Evolutionary conservation across 2,888 invertebrate species (phyloP).

Genomic region (Labia minor): DNA sequence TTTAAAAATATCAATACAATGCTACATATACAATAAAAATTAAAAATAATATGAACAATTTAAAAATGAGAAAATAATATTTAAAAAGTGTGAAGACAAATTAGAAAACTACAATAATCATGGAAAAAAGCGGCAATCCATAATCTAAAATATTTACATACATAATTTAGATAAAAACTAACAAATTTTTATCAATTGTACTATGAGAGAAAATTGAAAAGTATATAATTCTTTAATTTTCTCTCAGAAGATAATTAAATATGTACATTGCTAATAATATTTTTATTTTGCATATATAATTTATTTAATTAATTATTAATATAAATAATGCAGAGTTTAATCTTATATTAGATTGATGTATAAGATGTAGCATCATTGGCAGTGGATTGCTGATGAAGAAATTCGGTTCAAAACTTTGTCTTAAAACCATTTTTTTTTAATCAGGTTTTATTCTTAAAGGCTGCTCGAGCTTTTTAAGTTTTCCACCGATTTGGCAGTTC

Average conservation of each 20-base stretch:
- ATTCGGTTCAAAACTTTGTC: not conserved
- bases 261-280: not conserved
- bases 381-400: not conserved
- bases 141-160: not conserved
- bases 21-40: not conserved
- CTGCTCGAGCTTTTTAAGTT: slow-evolving; percentile 1
- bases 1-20: slow-evolving; percentile 2
- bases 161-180: not conserved
- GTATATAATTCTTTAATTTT: not conserved
- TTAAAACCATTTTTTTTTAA: not conserved
- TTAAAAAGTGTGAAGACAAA: slow-evolving; percentile 5
- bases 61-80: not conserved
- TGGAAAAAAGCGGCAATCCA: not conserved
- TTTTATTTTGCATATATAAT: not conserved
- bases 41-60: not conserved
- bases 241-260: not conserved
- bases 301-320: not conserved
- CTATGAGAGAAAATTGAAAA: not conserved
- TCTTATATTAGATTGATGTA: not conserved
- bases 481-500: slow-evolving; percentile 13
- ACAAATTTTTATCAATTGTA: not conserved
- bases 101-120: not conserved
- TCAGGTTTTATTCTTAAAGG: not conserved
- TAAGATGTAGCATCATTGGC: slow-evolving; percentile 13
- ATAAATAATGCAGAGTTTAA: slow-evolving; percentile 2